Evolutionary conservation across 2,888 invertebrate genomes (phyloP).

Genomic region (Cheilosia variabilis): DNA sequence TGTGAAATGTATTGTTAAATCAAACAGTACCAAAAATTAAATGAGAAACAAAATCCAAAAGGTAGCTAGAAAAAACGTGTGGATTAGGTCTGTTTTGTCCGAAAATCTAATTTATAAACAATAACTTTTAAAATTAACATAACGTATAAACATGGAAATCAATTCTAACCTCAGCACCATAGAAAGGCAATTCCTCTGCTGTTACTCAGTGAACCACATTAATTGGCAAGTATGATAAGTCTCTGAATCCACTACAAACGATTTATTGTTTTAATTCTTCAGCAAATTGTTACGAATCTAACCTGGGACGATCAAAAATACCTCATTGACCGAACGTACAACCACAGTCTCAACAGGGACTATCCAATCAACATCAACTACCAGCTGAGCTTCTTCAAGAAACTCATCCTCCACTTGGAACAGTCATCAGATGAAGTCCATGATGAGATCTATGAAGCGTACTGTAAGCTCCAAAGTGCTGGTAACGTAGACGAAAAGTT

Average conservation of each 20-base stretch:
- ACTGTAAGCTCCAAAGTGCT: constrained; percentile 85
- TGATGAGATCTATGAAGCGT: constrained; percentile 87
- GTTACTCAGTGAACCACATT: constrained; percentile 80
- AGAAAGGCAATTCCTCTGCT: constrained; percentile 80
- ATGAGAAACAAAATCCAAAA: too few species aligned
- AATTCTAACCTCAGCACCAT: not conserved
- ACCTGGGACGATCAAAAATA: constrained; percentile 85
- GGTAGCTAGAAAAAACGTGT: not conserved
- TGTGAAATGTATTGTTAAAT: not conserved
- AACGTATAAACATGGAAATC: not conserved
- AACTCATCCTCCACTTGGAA: constrained; percentile 86
- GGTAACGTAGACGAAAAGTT: constrained; percentile 81
- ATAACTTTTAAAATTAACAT: not conserved
- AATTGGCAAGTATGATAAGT: constrained; percentile 77
- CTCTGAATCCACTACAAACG: constrained; percentile 4
- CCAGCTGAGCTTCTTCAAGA: constrained; percentile 87
- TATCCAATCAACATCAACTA: constrained; percentile 88
- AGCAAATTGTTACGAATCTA: constrained; percentile 49
- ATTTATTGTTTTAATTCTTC: constrained; percentile 41
- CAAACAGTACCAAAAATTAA: not conserved
- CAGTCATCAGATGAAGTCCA: constrained; percentile 85
- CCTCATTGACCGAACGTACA: constrained; percentile 86
- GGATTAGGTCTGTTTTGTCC: not conserved
- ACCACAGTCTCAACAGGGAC: constrained; percentile 84
- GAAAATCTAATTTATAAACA: not conserved